Percentiles rank a stretch among this genome's conserved stretches.
Conservation (phyloP, 2,888 invertebrate species). For the Lepidocyrtoides sp. region DNA sequence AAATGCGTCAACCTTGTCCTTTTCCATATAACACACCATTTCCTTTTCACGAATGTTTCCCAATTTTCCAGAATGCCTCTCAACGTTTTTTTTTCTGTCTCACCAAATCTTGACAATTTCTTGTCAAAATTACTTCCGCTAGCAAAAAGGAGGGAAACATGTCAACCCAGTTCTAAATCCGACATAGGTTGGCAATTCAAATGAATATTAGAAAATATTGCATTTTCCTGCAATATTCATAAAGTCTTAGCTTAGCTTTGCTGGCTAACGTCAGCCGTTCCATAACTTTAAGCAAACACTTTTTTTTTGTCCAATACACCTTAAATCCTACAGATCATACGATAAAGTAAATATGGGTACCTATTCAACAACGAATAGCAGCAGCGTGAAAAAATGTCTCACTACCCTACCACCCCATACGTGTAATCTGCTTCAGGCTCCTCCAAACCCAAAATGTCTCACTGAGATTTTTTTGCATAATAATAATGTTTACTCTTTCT, state of each 20-base stretch:
- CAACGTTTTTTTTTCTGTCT: background rate
- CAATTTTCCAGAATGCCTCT: conserved; percentile 8
- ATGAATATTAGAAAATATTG: conserved; percentile 18
- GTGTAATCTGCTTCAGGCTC: background rate
- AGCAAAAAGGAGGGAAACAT: background rate
- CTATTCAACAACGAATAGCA: background rate
- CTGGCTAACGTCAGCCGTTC: background rate
- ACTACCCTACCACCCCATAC: background rate
- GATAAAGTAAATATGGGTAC: no score
- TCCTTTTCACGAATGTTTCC: background rate
- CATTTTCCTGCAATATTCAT: background rate
- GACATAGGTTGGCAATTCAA: background rate
- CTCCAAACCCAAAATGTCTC: background rate
- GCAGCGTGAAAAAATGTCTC: background rate
- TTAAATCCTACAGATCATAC: background rate
- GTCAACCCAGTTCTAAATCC: conserved; percentile 9
- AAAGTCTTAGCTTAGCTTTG: background rate
- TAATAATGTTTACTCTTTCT: background rate
- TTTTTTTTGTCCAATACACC: background rate
- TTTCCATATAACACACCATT: background rate
- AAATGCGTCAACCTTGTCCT: conserved; percentile 15
- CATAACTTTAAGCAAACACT: background rate
- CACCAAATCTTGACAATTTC: conserved; percentile 5
- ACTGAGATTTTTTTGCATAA: conserved; percentile 3
- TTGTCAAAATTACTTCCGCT: background rate